A percentile compares a stretch with the other conserved stretches of the same genome.
These are phyloP conservation scores for Pteropus rufus DNA, from an alignment of 2,797 vertebrate genomes.

Conservation along the genomic window DNA sequence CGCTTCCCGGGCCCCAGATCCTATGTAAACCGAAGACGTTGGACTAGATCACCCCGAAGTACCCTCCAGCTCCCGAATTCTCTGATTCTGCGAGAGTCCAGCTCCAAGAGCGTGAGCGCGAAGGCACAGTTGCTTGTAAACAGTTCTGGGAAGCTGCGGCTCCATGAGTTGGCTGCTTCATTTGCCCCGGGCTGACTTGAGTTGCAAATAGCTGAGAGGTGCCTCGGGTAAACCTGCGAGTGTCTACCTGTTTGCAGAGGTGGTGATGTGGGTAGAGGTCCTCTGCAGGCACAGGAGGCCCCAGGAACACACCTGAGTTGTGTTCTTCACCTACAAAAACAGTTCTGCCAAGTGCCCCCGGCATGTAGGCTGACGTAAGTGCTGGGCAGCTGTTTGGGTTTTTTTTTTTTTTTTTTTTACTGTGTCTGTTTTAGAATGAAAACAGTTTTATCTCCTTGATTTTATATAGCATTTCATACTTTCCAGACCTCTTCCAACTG, in stretches of 20 bases:
- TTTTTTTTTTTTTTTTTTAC: background rate
- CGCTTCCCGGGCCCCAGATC: background rate
- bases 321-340: background rate
- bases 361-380: background rate
- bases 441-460: background rate
- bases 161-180: background rate
- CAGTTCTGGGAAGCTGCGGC: background rate
- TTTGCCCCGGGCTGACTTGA: background rate
- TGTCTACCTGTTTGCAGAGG: background rate
- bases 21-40: background rate
- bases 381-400: background rate
- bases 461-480: slow-evolving; percentile 34
- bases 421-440: slow-evolving; percentile 15
- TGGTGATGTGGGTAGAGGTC: background rate
- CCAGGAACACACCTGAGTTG: background rate
- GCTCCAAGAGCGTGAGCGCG: no score
- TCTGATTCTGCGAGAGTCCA: background rate
- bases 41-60: background rate
- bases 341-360: background rate
- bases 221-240: background rate
- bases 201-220: background rate
- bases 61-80: no score
- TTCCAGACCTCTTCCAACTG: slow-evolving; percentile 11
- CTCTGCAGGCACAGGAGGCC: background rate
- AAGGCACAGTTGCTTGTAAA: background rate